These are phyloP conservation scores for Hyppa rectilinea DNA, from an alignment of 2,888 invertebrate species.

Conservation along the genomic window DNA sequence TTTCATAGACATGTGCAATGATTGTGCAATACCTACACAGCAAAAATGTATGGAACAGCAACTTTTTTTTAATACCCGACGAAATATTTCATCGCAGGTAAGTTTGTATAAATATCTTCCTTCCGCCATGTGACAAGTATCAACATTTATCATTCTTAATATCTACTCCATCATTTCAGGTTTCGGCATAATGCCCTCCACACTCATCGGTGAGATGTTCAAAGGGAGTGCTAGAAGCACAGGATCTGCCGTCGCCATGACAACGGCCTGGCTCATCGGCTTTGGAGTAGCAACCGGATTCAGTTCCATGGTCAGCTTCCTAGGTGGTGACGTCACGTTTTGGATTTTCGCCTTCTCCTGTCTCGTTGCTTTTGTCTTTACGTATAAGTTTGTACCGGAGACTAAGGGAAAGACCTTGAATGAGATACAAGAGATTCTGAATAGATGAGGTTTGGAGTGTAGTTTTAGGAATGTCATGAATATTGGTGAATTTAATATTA, in stretches of 20 bases:
- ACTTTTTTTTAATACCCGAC: too few relatives aligned
- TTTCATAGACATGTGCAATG: too few relatives aligned
- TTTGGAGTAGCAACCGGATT: slow-evolving; percentile 73
- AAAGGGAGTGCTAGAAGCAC: slow-evolving; percentile 71
- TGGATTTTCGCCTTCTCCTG: slow-evolving; percentile 72
- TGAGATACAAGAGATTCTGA: slow-evolving; percentile 73
- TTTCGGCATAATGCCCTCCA: slow-evolving; percentile 74
- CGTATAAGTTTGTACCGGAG: slow-evolving; percentile 73
- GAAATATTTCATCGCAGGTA: too few relatives aligned
- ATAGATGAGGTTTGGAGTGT: slow-evolving; percentile 8
- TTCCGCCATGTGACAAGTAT: too few relatives aligned
- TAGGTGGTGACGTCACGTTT: slow-evolving; percentile 74
- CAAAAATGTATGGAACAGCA: too few relatives aligned
- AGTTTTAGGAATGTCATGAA: too few relatives aligned
- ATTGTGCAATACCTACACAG: too few relatives aligned
- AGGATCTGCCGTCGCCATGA: slow-evolving; percentile 74
- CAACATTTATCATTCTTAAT: too few relatives aligned
- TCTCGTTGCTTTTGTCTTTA: slow-evolving; percentile 69
- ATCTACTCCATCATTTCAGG: slow-evolving; percentile 56
- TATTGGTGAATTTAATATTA: too few relatives aligned
- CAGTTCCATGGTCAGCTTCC: slow-evolving; percentile 65
- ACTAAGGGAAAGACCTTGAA: slow-evolving; percentile 73
- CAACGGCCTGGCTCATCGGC: slow-evolving; percentile 74
- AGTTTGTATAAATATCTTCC: too few relatives aligned
- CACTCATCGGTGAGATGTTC: slow-evolving; percentile 75